A percentile compares a stretch with the other conserved stretches of the same genome.
These are phyloP conservation scores for Caenorhabditis briggsae DNA, from an alignment of 1,140 invertebrate genomes.

Conservation along the genomic window DNA sequence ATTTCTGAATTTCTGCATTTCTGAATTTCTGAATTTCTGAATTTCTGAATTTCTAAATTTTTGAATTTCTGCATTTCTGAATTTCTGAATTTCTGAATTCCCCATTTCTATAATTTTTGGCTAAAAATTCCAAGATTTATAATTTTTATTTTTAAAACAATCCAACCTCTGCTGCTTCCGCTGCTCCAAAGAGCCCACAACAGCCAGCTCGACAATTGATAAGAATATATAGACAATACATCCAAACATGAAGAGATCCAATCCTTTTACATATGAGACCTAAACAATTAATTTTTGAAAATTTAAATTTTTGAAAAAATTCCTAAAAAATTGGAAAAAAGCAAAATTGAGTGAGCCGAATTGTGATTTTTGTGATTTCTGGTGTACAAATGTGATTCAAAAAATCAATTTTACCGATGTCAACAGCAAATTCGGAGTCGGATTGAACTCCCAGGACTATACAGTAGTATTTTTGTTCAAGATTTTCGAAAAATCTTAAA, in stretches of 20 bases:
- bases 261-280: constrained; percentile 79
- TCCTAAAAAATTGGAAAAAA: background rate
- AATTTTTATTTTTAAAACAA: too few species aligned
- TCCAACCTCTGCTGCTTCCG: constrained; percentile 49
- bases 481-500: background rate
- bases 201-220: constrained; percentile 79
- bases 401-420: background rate
- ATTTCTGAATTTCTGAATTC: too few species aligned
- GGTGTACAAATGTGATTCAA: background rate
- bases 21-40: too few species aligned
- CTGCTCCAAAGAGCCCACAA: constrained; percentile 77
- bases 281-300: constrained; percentile 61
- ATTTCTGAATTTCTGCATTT: too few species aligned
- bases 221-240: constrained; percentile 79
- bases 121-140: too few species aligned
- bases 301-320: background rate
- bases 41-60: too few species aligned
- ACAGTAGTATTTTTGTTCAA: too few species aligned
- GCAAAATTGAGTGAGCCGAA: background rate
- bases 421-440: constrained; percentile 21
- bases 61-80: too few species aligned
- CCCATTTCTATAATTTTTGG: too few species aligned
- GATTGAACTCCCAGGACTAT: constrained; percentile 36
- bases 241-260: constrained; percentile 79
- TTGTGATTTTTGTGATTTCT: background rate